A percentile compares a stretch with the other conserved stretches of the same genome.
Conservation (phyloP, 2,113 vertebrate genomes). For the Neogobius melanostomus region DNA sequence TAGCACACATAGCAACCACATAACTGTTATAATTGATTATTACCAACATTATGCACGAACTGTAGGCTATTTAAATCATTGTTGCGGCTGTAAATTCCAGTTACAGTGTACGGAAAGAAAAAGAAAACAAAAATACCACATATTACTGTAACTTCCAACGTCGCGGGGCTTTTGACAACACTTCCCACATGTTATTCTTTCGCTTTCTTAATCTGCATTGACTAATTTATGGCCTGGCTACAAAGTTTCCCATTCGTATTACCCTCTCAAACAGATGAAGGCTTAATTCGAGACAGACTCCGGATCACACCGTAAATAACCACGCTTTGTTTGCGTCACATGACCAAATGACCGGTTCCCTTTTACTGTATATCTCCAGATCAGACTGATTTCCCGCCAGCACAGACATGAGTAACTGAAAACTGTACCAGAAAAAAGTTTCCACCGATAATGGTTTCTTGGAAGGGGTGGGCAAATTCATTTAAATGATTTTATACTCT, state of each 20-base stretch:
- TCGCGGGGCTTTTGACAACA: slow-evolving; percentile 8
- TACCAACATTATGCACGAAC: no score
- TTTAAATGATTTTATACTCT: no score
- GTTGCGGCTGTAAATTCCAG: no score
- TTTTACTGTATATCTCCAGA: slow-evolving; percentile 34
- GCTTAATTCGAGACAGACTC: slow-evolving; percentile 39
- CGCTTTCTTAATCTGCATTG: slow-evolving; percentile 27
- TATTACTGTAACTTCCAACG: no score
- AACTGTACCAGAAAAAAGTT: slow-evolving; percentile 35
- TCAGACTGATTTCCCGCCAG: slow-evolving; percentile 44
- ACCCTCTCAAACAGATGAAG: background rate
- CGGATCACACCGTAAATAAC: slow-evolving; percentile 58
- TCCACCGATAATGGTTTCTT: background rate
- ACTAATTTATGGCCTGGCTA: slow-evolving; percentile 18
- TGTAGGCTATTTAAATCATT: no score
- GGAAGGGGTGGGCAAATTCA: no score
- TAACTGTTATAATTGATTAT: no score
- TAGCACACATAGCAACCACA: no score
- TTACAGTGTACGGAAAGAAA: no score
- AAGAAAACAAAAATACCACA: no score
- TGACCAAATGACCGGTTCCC: slow-evolving; percentile 42
- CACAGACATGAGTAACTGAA: slow-evolving; percentile 53
- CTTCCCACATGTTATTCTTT: slow-evolving; percentile 16
- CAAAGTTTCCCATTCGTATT: slow-evolving; percentile 20
- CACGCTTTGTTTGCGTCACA: slow-evolving; percentile 48